phyloP scores from a whole-genome alignment of 2,888 invertebrate species.

The Troides aeacus region DNA sequence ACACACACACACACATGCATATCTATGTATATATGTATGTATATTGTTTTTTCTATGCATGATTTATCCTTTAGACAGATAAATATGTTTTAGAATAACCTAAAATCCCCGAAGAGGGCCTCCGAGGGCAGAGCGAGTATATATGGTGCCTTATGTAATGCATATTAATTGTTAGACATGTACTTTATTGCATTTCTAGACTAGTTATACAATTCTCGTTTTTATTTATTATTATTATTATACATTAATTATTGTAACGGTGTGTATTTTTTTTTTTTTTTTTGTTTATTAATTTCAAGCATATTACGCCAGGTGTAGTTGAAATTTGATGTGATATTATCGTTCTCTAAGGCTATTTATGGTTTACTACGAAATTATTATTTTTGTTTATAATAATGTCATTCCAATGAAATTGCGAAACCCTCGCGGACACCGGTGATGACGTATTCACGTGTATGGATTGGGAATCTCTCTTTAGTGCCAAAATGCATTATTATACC shows the following conservation, averaged over 20 bases:
- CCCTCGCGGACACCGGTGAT: slow-evolving; percentile 33
- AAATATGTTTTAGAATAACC: slow-evolving; percentile 68
- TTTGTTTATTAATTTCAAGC: slow-evolving; percentile 67
- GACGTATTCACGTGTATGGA: slow-evolving; percentile 17
- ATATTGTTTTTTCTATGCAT: slow-evolving; percentile 56
- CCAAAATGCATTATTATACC: slow-evolving; percentile 65
- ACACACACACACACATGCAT: background rate
- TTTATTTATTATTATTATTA: slow-evolving; percentile 78
- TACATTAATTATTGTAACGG: slow-evolving; percentile 65
- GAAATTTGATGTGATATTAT: slow-evolving; percentile 77
- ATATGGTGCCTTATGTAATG: slow-evolving; percentile 71
- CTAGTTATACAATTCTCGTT: slow-evolving; percentile 71
- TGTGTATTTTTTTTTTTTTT: slow-evolving; percentile 55
- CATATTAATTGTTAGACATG: slow-evolving; percentile 67
- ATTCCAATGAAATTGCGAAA: slow-evolving; percentile 53
- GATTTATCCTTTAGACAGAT: slow-evolving; percentile 66
- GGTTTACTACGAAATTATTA: slow-evolving; percentile 51
- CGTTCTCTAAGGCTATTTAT: slow-evolving; percentile 68
- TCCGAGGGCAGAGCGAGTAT: slow-evolving; percentile 46
- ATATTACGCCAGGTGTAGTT: slow-evolving; percentile 64
- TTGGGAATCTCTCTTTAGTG: slow-evolving; percentile 69
- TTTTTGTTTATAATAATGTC: slow-evolving; percentile 46
- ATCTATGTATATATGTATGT: no score
- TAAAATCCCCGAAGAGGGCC: slow-evolving; percentile 37
- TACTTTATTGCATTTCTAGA: slow-evolving; percentile 76